A percentile compares a stretch with the other conserved stretches of the same genome.
Conservation (phyloP, 2,113 vertebrate genomes). For the Choloepus hoffmanni region DNA sequence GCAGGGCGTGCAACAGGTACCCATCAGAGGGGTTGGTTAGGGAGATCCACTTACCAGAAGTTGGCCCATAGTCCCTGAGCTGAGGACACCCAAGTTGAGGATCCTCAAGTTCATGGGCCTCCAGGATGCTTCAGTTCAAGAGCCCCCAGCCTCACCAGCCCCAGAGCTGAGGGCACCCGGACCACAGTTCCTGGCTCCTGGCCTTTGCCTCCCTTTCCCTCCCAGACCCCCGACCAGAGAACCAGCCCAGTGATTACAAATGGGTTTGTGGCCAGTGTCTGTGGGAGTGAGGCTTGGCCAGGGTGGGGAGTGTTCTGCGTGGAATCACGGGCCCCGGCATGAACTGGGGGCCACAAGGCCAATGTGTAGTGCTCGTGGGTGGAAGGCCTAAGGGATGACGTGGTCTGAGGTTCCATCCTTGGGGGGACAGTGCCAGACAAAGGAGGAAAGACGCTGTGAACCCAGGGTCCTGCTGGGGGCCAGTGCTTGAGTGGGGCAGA, state of each 20-base stretch:
- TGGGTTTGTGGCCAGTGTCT: background rate
- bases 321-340: background rate
- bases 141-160: background rate
- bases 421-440: background rate
- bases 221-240: background rate
- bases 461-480: background rate
- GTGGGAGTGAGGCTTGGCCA: background rate
- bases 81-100: background rate
- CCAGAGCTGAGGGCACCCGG: background rate
- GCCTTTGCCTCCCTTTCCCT: background rate
- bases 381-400: background rate
- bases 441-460: background rate
- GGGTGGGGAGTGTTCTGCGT: background rate
- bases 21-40: background rate
- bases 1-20: background rate
- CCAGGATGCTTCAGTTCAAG: background rate
- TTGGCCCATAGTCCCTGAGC: background rate
- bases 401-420: background rate
- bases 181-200: background rate
- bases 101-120: slow-evolving; percentile 1
- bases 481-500: background rate
- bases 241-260: background rate
- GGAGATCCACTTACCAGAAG: background rate
- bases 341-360: background rate
- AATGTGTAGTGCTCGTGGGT: background rate